Conservation (phyloP, 2,797 vertebrate species). For the Darevskia nairensis region DNA sequence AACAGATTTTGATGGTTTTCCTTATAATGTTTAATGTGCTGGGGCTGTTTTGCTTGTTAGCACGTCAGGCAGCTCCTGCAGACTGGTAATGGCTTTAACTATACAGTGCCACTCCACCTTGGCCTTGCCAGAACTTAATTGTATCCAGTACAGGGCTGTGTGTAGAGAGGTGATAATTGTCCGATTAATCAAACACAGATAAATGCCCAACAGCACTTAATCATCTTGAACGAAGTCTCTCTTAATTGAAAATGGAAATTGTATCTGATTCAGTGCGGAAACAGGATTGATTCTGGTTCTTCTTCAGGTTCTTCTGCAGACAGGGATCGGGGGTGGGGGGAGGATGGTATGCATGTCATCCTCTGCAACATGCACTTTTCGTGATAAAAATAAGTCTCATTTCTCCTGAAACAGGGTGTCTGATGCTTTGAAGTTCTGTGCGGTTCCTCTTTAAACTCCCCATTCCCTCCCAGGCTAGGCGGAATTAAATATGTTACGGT, state of each 20-base stretch:
- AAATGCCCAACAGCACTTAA: conserved; percentile 7
- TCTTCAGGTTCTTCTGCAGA: neutral
- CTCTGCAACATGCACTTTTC: neutral
- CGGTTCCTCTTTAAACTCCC: neutral
- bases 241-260: neutral
- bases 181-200: neutral
- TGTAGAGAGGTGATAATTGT: conserved; percentile 10
- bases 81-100: neutral
- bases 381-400: neutral
- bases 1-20: neutral
- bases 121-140: conserved; percentile 5
- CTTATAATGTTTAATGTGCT: neutral
- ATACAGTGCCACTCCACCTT: neutral
- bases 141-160: neutral
- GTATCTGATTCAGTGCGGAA: neutral
- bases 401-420: neutral
- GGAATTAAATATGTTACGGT: neutral
- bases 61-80: too few relatives aligned
- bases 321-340: too few relatives aligned
- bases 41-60: neutral
- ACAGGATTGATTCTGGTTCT: neutral
- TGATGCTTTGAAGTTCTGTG: neutral
- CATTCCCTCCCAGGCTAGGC: neutral
- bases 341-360: too few relatives aligned
- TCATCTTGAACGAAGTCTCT: neutral